Conservation (phyloP, 2,113 vertebrate species). For the Amphiprion ocellaris region DNA sequence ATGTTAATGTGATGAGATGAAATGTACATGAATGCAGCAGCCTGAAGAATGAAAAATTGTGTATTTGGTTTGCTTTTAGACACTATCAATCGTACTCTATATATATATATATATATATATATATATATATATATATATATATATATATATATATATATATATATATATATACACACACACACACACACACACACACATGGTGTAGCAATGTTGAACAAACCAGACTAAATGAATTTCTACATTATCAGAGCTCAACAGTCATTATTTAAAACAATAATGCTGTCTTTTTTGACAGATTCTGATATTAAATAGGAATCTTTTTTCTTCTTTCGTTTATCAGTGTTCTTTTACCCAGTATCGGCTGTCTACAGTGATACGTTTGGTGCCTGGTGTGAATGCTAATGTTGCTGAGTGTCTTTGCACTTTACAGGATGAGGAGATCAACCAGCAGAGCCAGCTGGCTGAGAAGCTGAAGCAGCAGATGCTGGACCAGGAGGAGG, state of each 20-base stretch:
- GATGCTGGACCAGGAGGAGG: conserved; percentile 98
- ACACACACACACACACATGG: no score
- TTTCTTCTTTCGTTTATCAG: not conserved
- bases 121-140: no score
- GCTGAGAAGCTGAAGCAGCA: conserved; percentile 97
- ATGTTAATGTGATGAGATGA: no score
- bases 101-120: no score
- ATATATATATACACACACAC: no score
- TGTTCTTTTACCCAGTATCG: not conserved
- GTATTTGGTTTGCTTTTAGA: not conserved
- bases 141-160: no score
- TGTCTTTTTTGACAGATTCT: not conserved
- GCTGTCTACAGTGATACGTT: no score
- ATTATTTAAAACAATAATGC: no score
- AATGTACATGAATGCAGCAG: not conserved
- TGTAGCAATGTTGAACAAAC: no score
- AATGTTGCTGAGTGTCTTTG: conserved; percentile 7
- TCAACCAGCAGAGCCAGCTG: conserved; percentile 97
- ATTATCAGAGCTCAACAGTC: not conserved
- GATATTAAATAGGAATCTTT: not conserved
- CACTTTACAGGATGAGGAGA: conserved; percentile 91
- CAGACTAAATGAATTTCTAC: no score
- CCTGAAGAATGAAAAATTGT: no score
- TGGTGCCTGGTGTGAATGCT: not conserved
- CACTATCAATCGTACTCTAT: no score